These are phyloP conservation scores for Ecdyonurus torrentis DNA, from an alignment of 2,888 invertebrate genomes.

Conservation along the genomic window DNA sequence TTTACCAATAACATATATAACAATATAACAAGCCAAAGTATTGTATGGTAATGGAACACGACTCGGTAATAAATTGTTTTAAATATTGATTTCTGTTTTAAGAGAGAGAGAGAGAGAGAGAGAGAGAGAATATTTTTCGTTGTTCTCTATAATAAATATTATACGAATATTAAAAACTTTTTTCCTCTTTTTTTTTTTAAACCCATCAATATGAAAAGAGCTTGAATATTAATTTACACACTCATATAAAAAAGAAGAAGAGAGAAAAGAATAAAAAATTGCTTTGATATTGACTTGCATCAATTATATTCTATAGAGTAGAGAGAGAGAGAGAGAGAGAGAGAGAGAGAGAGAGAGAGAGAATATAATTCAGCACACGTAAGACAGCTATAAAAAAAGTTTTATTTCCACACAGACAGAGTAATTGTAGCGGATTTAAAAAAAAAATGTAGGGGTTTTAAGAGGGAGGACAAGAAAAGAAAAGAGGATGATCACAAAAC, in stretches of 20 bases:
- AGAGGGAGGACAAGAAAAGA: not conserved
- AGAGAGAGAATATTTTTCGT: too few relatives aligned
- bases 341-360: not conserved
- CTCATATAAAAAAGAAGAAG: not conserved
- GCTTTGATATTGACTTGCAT: not conserved
- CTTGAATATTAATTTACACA: not conserved
- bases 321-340: not conserved
- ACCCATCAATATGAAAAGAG: not conserved
- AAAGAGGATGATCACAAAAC: too few relatives aligned
- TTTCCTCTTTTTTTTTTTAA: not conserved
- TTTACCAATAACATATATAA: too few relatives aligned
- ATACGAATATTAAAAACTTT: too few relatives aligned
- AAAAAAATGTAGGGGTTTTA: not conserved
- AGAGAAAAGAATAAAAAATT: not conserved
- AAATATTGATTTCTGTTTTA: too few relatives aligned
- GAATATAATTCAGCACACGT: not conserved
- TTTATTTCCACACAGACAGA: not conserved
- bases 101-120: too few relatives aligned
- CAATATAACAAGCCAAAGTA: too few relatives aligned
- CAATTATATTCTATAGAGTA: not conserved
- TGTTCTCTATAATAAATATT: too few relatives aligned
- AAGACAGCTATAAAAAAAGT: not conserved
- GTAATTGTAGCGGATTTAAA: not conserved
- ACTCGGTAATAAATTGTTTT: too few relatives aligned
- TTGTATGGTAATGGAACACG: too few relatives aligned